phyloP scores from a whole-genome alignment of 1,140 invertebrate species.

The Magallana ariakensis region DNA sequence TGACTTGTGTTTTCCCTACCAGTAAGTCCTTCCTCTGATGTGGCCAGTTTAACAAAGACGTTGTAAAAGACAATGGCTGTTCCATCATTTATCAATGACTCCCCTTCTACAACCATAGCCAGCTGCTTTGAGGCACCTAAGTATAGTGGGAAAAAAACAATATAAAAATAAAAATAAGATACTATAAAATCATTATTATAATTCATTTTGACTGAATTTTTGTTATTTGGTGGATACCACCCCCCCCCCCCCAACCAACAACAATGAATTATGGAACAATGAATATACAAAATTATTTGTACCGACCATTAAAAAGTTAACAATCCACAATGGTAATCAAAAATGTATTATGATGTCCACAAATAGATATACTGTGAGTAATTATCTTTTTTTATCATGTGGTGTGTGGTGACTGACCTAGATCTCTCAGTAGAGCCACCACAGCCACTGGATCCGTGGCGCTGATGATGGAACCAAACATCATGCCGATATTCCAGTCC shows the following conservation, averaged over 20 bases:
- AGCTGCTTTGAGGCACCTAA: constrained; percentile 78
- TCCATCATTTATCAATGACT: constrained; percentile 81
- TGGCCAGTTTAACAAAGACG: constrained; percentile 68
- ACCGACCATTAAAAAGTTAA: no score
- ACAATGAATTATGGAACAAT: no score
- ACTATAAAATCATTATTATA: background rate
- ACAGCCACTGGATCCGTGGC: constrained; percentile 81
- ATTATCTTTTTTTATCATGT: no score
- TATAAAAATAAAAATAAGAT: background rate
- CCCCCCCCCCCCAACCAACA: no score
- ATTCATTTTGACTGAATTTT: no score
- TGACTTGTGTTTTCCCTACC: constrained; percentile 49
- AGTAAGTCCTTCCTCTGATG: constrained; percentile 51
- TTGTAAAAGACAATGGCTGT: constrained; percentile 80
- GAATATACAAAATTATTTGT: no score
- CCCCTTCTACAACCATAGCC: constrained; percentile 80
- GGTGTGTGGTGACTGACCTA: constrained; percentile 65
- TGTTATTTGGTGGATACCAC: no score
- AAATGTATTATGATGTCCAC: no score
- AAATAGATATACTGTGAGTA: no score
- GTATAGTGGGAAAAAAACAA: background rate
- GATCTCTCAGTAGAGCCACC: constrained; percentile 79
- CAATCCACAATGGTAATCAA: no score
- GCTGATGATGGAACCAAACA: constrained; percentile 80
- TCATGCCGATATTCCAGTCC: constrained; percentile 71